phyloP scores from a whole-genome alignment of 1,140 invertebrate genomes.

The Notospermus geniculatus region DNA sequence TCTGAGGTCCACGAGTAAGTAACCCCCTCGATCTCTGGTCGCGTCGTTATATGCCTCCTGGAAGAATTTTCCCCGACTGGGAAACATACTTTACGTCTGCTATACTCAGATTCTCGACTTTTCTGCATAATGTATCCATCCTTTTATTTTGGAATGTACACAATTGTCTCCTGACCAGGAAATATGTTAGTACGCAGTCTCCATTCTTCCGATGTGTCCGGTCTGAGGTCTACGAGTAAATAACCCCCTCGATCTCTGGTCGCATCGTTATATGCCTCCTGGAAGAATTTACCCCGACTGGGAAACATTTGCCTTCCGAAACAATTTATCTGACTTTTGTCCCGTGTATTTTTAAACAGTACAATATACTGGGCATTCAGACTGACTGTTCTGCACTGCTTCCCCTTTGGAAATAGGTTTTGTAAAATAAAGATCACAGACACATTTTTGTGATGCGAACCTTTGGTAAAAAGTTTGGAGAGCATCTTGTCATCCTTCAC shows the following conservation, averaged over 20 bases:
- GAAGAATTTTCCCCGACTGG: too few relatives aligned
- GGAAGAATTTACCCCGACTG: neutral
- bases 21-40: too few relatives aligned
- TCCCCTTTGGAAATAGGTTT: slow-evolving; percentile 5
- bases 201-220: slow-evolving; percentile 5
- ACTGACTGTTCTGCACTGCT: neutral
- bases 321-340: neutral
- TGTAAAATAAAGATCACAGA: slow-evolving; percentile 1
- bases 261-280: neutral
- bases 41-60: too few relatives aligned
- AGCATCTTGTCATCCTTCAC: neutral
- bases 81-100: neutral
- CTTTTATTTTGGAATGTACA: too few relatives aligned
- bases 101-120: neutral
- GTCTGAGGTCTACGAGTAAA: neutral
- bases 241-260: neutral
- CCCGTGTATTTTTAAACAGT: neutral
- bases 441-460: slow-evolving; percentile 1
- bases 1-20: too few relatives aligned
- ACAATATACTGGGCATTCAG: slow-evolving; percentile 1
- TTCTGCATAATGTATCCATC: neutral
- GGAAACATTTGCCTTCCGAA: neutral
- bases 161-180: neutral
- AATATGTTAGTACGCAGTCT: neutral
- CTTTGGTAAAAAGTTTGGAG: neutral